Conservation (phyloP, 2,888 invertebrate species). For the Lithophane semibrunnea region DNA sequence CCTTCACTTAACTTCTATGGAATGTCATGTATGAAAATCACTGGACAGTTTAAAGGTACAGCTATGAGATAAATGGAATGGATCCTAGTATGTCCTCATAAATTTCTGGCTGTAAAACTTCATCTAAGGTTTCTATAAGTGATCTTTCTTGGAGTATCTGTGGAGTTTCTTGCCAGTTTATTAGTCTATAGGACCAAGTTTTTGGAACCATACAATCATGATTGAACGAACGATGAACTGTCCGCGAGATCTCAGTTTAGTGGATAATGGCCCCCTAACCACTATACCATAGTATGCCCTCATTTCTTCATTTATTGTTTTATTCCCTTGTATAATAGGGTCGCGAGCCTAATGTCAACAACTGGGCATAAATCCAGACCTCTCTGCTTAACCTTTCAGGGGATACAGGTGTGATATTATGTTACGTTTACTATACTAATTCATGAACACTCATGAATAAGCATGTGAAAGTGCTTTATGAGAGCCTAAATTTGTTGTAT, state of each 20-base stretch:
- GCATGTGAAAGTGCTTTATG: conserved; percentile 20
- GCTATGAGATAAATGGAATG: neutral
- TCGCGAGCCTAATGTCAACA: neutral
- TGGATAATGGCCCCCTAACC: neutral
- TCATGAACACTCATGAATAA: neutral
- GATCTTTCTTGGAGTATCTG: neutral
- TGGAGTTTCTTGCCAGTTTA: neutral
- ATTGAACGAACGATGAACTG: neutral
- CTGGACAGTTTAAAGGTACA: neutral
- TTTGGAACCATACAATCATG: no score
- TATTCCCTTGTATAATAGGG: neutral
- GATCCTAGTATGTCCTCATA: neutral
- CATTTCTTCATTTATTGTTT: neutral
- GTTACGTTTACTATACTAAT: neutral
- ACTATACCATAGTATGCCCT: neutral
- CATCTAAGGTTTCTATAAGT: neutral
- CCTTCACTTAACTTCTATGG: no score
- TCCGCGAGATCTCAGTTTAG: neutral
- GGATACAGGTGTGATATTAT: neutral
- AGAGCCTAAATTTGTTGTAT: conserved; percentile 1
- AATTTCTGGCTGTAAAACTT: neutral
- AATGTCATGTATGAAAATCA: neutral
- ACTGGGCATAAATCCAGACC: neutral
- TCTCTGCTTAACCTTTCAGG: neutral
- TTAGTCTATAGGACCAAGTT: no score